phyloP scores from a whole-genome alignment of 2,113 vertebrate genomes.

The Paracyprichromis sp. region DNA sequence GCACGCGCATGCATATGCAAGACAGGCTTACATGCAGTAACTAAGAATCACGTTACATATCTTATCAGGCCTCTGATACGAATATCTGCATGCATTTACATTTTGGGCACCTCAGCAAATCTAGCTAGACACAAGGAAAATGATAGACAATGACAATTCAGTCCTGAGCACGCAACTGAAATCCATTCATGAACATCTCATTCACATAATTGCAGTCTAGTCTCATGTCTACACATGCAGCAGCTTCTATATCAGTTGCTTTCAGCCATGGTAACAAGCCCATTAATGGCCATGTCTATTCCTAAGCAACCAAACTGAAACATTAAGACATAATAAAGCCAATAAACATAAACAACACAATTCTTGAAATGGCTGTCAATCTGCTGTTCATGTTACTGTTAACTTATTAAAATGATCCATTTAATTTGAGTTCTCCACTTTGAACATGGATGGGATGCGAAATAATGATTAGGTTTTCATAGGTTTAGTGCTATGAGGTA shows the following conservation, averaged over 20 bases:
- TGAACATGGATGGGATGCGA: not conserved
- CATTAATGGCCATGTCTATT: not conserved
- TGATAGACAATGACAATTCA: not conserved
- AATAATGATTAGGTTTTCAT: not conserved
- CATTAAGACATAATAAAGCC: not conserved
- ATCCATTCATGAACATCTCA: constrained; percentile 5
- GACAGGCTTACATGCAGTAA: not conserved
- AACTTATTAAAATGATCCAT: not conserved
- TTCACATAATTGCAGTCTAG: not conserved
- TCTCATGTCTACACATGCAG: not conserved
- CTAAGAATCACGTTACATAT: not conserved
- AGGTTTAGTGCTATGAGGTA: not conserved
- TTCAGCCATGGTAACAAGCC: not conserved
- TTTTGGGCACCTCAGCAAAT: not conserved
- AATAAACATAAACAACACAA: not conserved
- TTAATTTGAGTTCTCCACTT: not conserved
- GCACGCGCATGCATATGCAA: not conserved
- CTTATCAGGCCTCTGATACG: constrained; percentile 4
- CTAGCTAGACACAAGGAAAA: not conserved
- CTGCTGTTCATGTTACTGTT: not conserved
- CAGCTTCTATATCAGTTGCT: not conserved
- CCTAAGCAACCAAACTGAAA: not conserved
- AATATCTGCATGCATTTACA: not conserved
- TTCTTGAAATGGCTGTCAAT: not conserved
- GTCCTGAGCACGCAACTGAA: not conserved